phyloP scores from a whole-genome alignment of 30 jellyfish, hydroid and myxozoan genomes.

The Cassiopea andromeda region DNA sequence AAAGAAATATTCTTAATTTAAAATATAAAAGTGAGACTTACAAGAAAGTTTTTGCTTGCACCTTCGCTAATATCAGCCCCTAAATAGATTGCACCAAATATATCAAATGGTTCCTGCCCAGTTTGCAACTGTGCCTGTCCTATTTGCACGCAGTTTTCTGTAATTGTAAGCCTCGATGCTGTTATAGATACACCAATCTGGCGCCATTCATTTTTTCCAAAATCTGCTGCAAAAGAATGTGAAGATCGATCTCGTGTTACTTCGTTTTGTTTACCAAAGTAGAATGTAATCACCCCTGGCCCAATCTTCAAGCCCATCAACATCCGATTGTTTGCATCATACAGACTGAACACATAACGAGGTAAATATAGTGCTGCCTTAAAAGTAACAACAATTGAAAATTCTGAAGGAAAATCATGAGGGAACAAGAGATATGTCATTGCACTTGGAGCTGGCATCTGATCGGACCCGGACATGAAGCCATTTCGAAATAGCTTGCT shows the following conservation, averaged over 20 bases:
- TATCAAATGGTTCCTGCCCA: slow-evolving; percentile 56
- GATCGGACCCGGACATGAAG: slow-evolving; percentile 14
- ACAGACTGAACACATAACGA: slow-evolving; percentile 66
- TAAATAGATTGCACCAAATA: slow-evolving; percentile 83
- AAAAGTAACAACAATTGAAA: slow-evolving; percentile 64
- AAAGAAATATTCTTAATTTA: neutral
- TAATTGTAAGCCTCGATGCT: slow-evolving; percentile 35
- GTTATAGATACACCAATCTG: slow-evolving; percentile 76
- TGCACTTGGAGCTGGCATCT: slow-evolving; percentile 65
- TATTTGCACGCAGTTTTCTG: slow-evolving; percentile 66
- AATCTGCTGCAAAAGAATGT: slow-evolving; percentile 64
- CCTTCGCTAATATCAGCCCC: slow-evolving; percentile 95
- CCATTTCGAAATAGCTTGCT: slow-evolving; percentile 36
- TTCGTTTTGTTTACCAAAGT: slow-evolving; percentile 65
- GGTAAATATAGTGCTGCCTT: slow-evolving; percentile 67
- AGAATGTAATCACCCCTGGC: slow-evolving; percentile 62
- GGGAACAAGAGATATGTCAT: slow-evolving; percentile 77
- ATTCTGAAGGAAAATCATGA: slow-evolving; percentile 65
- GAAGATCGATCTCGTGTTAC: slow-evolving; percentile 58
- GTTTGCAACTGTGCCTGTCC: slow-evolving; percentile 60
- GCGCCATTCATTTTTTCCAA: slow-evolving; percentile 74
- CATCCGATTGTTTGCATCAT: slow-evolving; percentile 93
- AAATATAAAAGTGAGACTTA: slow-evolving; percentile 19
- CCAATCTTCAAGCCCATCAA: slow-evolving; percentile 84
- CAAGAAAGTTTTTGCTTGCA: slow-evolving; percentile 59